phyloP scores from a whole-genome alignment of 2,888 invertebrate genomes.

The Thera obeliscata region DNA sequence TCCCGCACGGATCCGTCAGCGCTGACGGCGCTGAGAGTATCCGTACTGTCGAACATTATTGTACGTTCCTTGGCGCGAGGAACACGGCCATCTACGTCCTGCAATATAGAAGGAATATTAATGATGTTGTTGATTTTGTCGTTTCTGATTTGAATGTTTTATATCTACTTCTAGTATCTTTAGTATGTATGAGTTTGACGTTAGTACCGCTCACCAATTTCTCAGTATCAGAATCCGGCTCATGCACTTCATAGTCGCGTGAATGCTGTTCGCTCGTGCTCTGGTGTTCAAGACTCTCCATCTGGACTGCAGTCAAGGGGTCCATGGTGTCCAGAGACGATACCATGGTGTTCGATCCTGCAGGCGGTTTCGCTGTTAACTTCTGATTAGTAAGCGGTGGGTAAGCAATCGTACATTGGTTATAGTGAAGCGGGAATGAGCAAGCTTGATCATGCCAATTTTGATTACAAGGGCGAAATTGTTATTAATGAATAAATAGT shows the following conservation, averaged over 20 bases:
- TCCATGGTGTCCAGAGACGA: constrained; percentile 90
- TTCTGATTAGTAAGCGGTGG: constrained; percentile 78
- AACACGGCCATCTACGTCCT: constrained; percentile 73
- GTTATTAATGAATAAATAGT: neutral
- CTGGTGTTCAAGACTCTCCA: constrained; percentile 79
- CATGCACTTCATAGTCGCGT: constrained; percentile 77
- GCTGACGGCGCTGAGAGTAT: constrained; percentile 78
- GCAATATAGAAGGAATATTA: constrained; percentile 25
- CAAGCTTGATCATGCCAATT: constrained; percentile 32
- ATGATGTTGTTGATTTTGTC: neutral
- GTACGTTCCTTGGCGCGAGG: constrained; percentile 79
- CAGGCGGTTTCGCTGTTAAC: constrained; percentile 81
- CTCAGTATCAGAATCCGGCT: constrained; percentile 80
- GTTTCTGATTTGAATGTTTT: too few relatives aligned
- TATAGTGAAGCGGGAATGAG: constrained; percentile 40
- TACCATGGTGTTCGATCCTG: constrained; percentile 93
- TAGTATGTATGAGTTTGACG: too few relatives aligned
- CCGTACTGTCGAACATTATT: constrained; percentile 81
- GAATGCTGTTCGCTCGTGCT: constrained; percentile 77
- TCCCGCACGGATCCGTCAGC: constrained; percentile 74
- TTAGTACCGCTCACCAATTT: constrained; percentile 63
- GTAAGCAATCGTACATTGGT: constrained; percentile 51
- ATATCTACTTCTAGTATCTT: too few relatives aligned
- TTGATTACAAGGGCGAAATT: constrained; percentile 8
- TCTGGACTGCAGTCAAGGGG: constrained; percentile 79